Percentiles rank a stretch among this genome's conserved stretches.
These are phyloP conservation scores for Eristalinus aeneus DNA, from an alignment of 2,888 invertebrate genomes.

Conservation along the genomic window DNA sequence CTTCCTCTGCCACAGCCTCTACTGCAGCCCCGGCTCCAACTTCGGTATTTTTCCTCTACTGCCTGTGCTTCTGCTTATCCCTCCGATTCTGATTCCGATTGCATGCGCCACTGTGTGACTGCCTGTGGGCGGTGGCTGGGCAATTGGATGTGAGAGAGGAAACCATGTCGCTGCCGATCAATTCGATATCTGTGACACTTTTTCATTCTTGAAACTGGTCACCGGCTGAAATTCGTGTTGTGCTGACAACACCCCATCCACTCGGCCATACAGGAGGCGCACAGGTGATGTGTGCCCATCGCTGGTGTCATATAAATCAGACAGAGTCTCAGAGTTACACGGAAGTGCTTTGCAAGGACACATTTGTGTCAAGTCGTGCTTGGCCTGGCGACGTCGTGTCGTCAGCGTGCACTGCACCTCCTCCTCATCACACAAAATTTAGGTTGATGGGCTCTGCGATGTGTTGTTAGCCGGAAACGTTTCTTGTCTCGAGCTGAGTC, in stretches of 20 bases:
- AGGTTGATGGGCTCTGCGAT: slow-evolving; percentile 63
- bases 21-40: slow-evolving; percentile 11
- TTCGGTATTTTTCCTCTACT: slow-evolving; percentile 32
- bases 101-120: not conserved
- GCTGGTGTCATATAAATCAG: slow-evolving; percentile 27
- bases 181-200: slow-evolving; percentile 10
- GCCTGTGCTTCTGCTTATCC: not conserved
- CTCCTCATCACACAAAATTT: slow-evolving; percentile 56
- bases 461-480: slow-evolving; percentile 68
- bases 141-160: not conserved
- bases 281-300: slow-evolving; percentile 13
- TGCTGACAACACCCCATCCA: not conserved
- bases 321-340: slow-evolving; percentile 43
- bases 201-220: slow-evolving; percentile 17
- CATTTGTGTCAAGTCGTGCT: slow-evolving; percentile 53
- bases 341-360: slow-evolving; percentile 60
- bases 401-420: not conserved
- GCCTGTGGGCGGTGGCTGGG: not conserved
- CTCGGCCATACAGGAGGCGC: not conserved
- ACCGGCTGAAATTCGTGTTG: not conserved
- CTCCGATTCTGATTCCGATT: not conserved
- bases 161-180: not conserved
- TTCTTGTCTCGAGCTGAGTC: slow-evolving; percentile 56
- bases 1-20: not conserved
- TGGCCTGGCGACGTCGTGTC: slow-evolving; percentile 30